phyloP scores from a whole-genome alignment of 2,113 vertebrate species.

The Todiramphus chloris region DNA sequence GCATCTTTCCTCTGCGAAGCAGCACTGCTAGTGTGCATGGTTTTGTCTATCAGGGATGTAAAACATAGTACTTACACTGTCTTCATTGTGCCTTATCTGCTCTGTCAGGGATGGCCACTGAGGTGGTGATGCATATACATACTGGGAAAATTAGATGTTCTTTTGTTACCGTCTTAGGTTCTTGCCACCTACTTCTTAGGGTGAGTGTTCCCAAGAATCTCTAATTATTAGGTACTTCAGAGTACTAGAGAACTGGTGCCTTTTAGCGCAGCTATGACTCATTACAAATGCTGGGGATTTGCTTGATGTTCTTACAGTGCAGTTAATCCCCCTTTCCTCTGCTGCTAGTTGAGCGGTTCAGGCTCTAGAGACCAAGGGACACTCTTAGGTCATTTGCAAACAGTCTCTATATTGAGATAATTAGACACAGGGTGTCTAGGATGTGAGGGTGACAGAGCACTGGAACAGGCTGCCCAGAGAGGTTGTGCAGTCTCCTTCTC shows the following conservation, averaged over 20 bases:
- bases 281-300: neutral
- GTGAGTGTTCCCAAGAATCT: neutral
- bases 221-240: neutral
- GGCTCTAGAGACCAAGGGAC: neutral
- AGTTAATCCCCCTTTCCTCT: neutral
- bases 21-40: neutral
- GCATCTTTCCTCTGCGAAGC: neutral
- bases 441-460: too few species aligned
- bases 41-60: neutral
- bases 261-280: neutral
- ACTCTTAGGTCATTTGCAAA: neutral
- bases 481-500: too few species aligned
- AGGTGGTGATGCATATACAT: neutral
- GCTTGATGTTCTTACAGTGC: neutral
- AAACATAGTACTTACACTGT: neutral
- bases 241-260: neutral
- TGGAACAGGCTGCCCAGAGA: too few species aligned
- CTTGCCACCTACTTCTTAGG: conserved; percentile 20
- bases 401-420: neutral
- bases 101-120: neutral
- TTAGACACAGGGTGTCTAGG: neutral
- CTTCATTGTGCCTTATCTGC: neutral
- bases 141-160: neutral
- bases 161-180: neutral
- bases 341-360: neutral